Base-by-base conservation (phyloP, 2,797 vertebrate species). In the Spinibarbus caldwelli region DNA sequence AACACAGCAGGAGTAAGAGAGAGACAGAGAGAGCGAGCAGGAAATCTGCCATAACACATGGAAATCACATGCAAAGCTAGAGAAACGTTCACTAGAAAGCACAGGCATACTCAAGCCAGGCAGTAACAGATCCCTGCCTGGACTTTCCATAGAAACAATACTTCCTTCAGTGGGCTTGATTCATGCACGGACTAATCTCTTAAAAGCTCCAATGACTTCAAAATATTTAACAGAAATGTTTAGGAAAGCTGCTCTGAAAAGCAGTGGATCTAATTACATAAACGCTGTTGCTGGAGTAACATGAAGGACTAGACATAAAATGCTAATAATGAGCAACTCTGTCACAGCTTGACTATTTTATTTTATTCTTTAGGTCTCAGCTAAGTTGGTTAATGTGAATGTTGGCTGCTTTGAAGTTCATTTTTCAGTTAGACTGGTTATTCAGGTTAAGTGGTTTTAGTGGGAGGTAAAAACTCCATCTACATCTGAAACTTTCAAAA, bases 41-140 rank as follows among this genome's bases (percentile, higher is more conserved):
- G 86, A 90, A 85, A 86, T 45, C 9, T 21, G 43, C 17, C 29
- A 84, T 0, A 21, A 86, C 86, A 85, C 47, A 87, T 86, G 89
- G 70, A 89, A 89, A 90, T 89, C 80, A 88, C 85, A 85, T 66
- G 89, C 76, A 85, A 87, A 89, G 31, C 83, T 84, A 79, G 72
- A 57, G 75, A 86, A 84, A 10, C 26, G 31, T 31, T 78, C 54
- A 72, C 29, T 92, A 89, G 47, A 81, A 80, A 89, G 87, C 49
- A 75, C 41, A 87, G 54, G 49, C 62, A 34, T 66, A 80, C 76
- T 85, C 29, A 43, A 86, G 67, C 75, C 82, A 88, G 45, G 23
- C 86, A 62, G 79, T 66, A 84, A 84, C 34, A 47, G 54, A 85
- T 78, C 77, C 59, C 66, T 67, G 49, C 47, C n/a, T 57, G 36